Percentiles rank a stretch among this genome's conserved stretches.
Evolutionary conservation across 1,140 invertebrate genomes (phyloP).

Genomic region (Panulirus ornatus): DNA sequence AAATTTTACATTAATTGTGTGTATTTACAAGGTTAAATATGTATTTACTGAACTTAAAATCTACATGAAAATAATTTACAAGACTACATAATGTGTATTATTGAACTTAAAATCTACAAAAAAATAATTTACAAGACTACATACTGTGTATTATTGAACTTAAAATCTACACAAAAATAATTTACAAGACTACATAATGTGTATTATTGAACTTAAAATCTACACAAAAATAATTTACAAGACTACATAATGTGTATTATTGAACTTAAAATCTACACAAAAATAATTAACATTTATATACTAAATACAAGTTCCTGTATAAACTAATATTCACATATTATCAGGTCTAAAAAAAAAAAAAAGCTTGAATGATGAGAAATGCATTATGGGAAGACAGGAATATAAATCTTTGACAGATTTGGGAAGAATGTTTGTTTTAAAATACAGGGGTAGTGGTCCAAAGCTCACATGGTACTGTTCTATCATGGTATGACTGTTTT

Average conservation of each 20-base stretch:
- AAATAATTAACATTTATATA: not conserved
- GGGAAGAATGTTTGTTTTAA: not conserved
- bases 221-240: no score
- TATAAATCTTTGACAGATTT: conserved; percentile 18
- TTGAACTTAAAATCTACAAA: no score
- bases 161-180: no score
- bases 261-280: conserved; percentile 8
- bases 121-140: no score
- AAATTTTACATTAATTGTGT: conserved; percentile 16
- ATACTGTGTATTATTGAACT: no score
- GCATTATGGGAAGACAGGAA: conserved; percentile 11
- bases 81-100: no score
- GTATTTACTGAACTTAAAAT: no score
- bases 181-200: not conserved
- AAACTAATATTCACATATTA: conserved; percentile 6
- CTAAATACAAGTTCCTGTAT: not conserved
- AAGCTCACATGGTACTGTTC: not conserved
- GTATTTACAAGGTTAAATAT: conserved; percentile 17
- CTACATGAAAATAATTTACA: no score
- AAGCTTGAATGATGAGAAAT: conserved; percentile 2
- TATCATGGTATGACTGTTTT: no score
- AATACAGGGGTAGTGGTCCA: not conserved
- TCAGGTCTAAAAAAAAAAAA: not conserved
- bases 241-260: not conserved
- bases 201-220: no score